Percentiles rank a stretch among this genome's conserved stretches.
These are phyloP conservation scores for Oncorhynchus kisutch DNA, from an alignment of 2,113 vertebrate species.

Conservation along the genomic window DNA sequence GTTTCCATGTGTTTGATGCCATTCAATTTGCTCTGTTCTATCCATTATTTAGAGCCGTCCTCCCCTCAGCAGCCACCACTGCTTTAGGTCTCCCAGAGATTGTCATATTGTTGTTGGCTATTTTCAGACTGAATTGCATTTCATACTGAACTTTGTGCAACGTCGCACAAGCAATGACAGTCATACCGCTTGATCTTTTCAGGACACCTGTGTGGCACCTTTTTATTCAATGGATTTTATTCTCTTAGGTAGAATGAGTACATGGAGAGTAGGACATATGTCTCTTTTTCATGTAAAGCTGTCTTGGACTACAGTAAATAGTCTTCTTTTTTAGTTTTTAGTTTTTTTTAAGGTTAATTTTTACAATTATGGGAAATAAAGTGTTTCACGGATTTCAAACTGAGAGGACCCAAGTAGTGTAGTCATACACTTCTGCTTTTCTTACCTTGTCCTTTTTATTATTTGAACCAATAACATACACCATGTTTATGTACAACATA, in stretches of 20 bases:
- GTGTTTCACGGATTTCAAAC: too few relatives aligned
- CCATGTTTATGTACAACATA: slow-evolving; percentile 21
- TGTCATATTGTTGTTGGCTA: background rate
- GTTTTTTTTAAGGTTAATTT: slow-evolving; percentile 27
- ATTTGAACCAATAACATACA: background rate
- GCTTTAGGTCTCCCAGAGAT: background rate
- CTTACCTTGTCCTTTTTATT: too few relatives aligned
- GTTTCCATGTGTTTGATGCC: too few relatives aligned
- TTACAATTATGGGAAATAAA: slow-evolving; percentile 35
- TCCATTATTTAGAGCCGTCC: too few relatives aligned
- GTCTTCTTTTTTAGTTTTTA: background rate
- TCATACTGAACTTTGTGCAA: slow-evolving; percentile 1
- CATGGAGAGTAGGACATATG: background rate
- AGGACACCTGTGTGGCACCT: background rate
- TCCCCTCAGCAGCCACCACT: too few relatives aligned
- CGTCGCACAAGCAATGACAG: background rate
- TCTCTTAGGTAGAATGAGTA: background rate
- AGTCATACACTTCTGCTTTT: too few relatives aligned
- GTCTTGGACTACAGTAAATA: background rate
- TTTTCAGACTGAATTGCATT: background rate
- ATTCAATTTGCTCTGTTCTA: too few relatives aligned
- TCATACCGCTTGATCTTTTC: too few relatives aligned
- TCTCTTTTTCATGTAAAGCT: too few relatives aligned
- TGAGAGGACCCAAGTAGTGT: too few relatives aligned
- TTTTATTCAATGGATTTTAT: background rate